Base-by-base conservation (phyloP, 1,140 invertebrate species). In the Brachionus rubens region DNA sequence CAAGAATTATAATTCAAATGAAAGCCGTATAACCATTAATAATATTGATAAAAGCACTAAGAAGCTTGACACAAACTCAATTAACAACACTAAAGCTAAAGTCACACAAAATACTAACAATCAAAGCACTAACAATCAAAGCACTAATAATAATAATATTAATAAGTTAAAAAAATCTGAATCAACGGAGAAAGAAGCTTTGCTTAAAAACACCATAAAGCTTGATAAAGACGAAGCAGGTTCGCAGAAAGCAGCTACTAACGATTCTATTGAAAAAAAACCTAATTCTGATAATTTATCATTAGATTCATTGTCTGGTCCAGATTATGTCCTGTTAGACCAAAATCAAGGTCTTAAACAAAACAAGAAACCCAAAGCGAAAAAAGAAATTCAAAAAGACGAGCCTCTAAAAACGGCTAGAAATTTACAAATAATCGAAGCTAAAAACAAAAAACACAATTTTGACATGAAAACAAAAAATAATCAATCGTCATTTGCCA, bases 401-500 rank as follows among this genome's bases (percentile, higher is more conserved):
- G 40, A 65, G 21, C 4, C 33, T 1, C 21, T 40, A 30, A 62
- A 36, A 12, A 19, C 28, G 12, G 19, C 9, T n/a, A 41, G 33
- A 62, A 5, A 59, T 59, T 65, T 65, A 21, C 59, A 36, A 41
- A 21, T 41, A 10, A 26, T 65, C 43, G 59, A 65, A 43, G 59
- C 59, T 5, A 16, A 43, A 30, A 65, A 65, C n/a, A 65, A 65
- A 21, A 47, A 72, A 21, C 30, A 72, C 12, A 48, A n/a, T 0
- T 28, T 50, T n/a, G 46, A 72, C n/a, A 72, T 72, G 68, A 48
- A 54, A 19, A 50, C 43, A 10, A 72, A 72, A 50, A 72, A 72
- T 40, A 72, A 72, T 36, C 68, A 72, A 54, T 72, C 68, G 5
- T 50, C 46, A 10, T 72, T 72, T 54, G 68, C 68, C 10, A 72